phyloP scores from a whole-genome alignment of 2,113 vertebrate genomes.

The Ahaetulla prasina region DNA sequence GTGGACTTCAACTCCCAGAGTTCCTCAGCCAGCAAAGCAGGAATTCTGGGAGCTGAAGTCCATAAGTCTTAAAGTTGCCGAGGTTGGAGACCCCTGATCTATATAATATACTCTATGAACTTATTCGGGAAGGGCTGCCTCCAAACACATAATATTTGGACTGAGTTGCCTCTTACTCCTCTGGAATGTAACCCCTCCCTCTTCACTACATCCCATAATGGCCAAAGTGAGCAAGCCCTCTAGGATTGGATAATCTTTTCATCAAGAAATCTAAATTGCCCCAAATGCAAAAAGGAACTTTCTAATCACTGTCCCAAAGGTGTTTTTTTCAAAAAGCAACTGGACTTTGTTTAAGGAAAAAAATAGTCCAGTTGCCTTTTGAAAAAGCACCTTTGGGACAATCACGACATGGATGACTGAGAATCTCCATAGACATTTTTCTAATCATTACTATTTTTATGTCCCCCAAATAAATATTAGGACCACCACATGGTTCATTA shows the following conservation, averaged over 20 bases:
- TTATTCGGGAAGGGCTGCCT: background rate
- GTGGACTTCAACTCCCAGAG: too few species aligned
- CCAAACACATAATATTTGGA: background rate
- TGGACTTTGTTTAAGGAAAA: background rate
- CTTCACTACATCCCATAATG: background rate
- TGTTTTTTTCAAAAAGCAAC: background rate
- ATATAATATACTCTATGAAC: background rate
- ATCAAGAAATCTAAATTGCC: background rate
- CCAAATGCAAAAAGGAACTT: background rate
- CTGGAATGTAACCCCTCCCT: background rate
- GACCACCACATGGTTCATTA: background rate
- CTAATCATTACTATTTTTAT: background rate
- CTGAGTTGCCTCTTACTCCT: background rate
- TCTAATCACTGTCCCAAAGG: background rate
- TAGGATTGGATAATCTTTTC: background rate
- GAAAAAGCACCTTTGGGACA: background rate
- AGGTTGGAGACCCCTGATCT: too few species aligned
- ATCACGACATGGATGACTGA: background rate
- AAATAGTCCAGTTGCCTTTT: background rate
- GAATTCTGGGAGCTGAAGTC: too few species aligned
- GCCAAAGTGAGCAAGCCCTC: background rate
- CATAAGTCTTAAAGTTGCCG: too few species aligned
- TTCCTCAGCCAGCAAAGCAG: too few species aligned
- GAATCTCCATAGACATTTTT: background rate
- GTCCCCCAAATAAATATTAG: conserved; percentile 31